Evolutionary conservation across 2,888 invertebrate species (phyloP).

Genomic region (Polydrusus pterygomalis): DNA sequence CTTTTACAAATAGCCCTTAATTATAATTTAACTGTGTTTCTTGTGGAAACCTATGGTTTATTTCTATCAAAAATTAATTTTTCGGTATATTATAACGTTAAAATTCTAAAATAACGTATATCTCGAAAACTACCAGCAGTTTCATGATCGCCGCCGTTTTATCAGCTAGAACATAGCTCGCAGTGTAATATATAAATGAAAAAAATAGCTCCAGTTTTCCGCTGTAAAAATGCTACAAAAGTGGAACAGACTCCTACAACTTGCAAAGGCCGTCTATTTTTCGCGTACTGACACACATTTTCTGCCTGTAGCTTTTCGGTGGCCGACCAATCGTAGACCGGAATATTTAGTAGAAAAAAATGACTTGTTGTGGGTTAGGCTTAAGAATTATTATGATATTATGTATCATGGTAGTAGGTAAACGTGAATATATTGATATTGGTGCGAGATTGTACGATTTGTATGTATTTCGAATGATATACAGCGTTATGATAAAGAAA

Average conservation of each 20-base stretch:
- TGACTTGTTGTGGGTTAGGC: constrained; percentile 23
- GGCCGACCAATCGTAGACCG: constrained; percentile 23
- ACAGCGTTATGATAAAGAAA: neutral
- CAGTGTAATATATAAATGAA: constrained; percentile 56
- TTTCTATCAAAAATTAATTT: no score
- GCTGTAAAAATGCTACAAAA: constrained; percentile 60
- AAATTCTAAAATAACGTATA: neutral
- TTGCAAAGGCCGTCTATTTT: constrained; percentile 46
- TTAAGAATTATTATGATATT: constrained; percentile 9
- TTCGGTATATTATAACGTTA: constrained; percentile 5
- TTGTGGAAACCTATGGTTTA: no score
- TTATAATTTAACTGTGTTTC: no score
- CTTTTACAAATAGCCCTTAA: no score
- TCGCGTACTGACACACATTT: constrained; percentile 40
- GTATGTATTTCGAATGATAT: neutral
- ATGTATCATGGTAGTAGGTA: constrained; percentile 2
- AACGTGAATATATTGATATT: constrained; percentile 3
- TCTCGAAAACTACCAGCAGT: constrained; percentile 29
- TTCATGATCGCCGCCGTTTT: constrained; percentile 57
- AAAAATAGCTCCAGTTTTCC: constrained; percentile 62
- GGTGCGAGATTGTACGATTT: neutral
- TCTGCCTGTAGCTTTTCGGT: constrained; percentile 27
- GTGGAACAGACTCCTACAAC: constrained; percentile 64
- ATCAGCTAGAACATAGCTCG: constrained; percentile 59
- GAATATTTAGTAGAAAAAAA: neutral